A percentile compares a stretch with the other conserved stretches of the same genome.
These are phyloP conservation scores for Lepidochrysops patricia DNA, from an alignment of 2,888 invertebrate species.

Conservation along the genomic window DNA sequence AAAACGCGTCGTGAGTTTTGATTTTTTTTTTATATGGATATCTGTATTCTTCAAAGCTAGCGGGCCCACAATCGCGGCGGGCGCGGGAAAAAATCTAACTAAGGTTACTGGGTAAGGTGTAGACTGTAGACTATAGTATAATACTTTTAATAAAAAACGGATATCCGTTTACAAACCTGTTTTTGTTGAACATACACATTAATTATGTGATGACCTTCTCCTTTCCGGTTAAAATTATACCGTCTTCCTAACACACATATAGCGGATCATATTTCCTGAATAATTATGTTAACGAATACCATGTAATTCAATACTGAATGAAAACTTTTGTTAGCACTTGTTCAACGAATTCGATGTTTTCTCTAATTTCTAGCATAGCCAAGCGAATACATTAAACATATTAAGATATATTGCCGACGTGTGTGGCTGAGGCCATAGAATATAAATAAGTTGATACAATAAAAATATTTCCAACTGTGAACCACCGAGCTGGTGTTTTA, in stretches of 20 bases:
- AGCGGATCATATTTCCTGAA: neutral
- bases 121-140: too few relatives aligned
- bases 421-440: neutral
- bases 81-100: too few relatives aligned
- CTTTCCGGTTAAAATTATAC: too few relatives aligned
- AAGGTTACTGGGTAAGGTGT: too few relatives aligned
- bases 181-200: too few relatives aligned
- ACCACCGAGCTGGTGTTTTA: neutral
- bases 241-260: neutral
- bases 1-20: too few relatives aligned
- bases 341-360: neutral
- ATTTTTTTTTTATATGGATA: too few relatives aligned
- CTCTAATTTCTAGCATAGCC: neutral
- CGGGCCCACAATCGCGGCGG: too few relatives aligned
- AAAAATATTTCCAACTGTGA: neutral
- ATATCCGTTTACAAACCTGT: too few relatives aligned
- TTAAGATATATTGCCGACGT: constrained; percentile 5
- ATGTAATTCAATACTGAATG: neutral
- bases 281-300: neutral
- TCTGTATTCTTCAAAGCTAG: too few relatives aligned
- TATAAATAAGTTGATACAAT: neutral
- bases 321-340: neutral
- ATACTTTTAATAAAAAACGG: too few relatives aligned
- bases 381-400: neutral
- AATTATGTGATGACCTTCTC: too few relatives aligned